These are phyloP conservation scores for Aphyosemion australe DNA, from an alignment of 2,113 vertebrate species.

Conservation along the genomic window DNA sequence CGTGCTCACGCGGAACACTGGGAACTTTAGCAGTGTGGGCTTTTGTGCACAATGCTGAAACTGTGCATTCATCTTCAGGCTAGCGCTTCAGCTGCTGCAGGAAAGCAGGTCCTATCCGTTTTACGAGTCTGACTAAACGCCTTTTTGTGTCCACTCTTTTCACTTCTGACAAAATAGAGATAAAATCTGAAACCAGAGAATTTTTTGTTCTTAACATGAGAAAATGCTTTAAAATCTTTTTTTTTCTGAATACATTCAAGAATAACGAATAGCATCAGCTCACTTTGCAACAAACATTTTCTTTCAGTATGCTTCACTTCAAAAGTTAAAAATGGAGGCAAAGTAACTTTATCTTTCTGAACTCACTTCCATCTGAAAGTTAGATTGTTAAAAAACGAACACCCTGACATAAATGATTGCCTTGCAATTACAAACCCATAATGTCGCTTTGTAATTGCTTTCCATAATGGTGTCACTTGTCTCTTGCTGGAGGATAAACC, in stretches of 20 bases:
- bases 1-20: slow-evolving; percentile 72
- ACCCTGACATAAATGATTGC: slow-evolving; percentile 14
- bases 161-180: too few relatives aligned
- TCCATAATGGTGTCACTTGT: slow-evolving; percentile 60
- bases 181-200: background rate
- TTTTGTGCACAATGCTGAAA: slow-evolving; percentile 77
- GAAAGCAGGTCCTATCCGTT: slow-evolving; percentile 40
- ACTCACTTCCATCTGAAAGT: slow-evolving; percentile 18
- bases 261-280: slow-evolving; percentile 38
- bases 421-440: slow-evolving; percentile 31
- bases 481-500: slow-evolving; percentile 42
- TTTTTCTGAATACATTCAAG: slow-evolving; percentile 10
- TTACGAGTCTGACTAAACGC: background rate
- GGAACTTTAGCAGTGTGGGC: slow-evolving; percentile 77
- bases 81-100: slow-evolving; percentile 64
- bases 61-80: slow-evolving; percentile 78
- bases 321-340: background rate
- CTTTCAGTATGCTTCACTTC: background rate
- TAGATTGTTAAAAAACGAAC: background rate
- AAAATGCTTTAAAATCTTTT: slow-evolving; percentile 1
- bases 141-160: too few relatives aligned
- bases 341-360: background rate
- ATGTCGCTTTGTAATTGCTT: slow-evolving; percentile 31
- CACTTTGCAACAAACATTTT: slow-evolving; percentile 20
- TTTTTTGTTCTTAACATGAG: background rate